Percentiles rank a stretch among this genome's conserved stretches.
Conservation (phyloP, 2,888 invertebrate genomes). For the Sepioteuthis lessoniana region DNA sequence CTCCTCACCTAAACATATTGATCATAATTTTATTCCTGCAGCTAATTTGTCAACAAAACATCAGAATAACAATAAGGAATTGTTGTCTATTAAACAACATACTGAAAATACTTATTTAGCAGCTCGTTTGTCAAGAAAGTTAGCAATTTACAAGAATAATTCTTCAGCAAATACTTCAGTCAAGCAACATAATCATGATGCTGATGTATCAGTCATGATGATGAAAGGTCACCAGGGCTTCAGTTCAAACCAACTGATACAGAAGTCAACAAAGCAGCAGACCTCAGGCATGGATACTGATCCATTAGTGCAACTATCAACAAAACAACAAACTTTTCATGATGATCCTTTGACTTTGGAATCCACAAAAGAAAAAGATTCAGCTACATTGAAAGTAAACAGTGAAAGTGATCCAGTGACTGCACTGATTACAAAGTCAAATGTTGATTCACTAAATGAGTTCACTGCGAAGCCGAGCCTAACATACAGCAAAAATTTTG, state of each 20-base stretch:
- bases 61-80: not conserved
- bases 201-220: not conserved
- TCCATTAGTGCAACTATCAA: not conserved
- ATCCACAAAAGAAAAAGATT: not conserved
- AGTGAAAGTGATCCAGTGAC: not conserved
- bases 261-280: not conserved
- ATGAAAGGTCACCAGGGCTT: not conserved
- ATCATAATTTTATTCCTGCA: not conserved
- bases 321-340: not conserved
- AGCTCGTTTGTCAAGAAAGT: not conserved
- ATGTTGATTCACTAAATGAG: not conserved
- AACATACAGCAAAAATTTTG: not conserved
- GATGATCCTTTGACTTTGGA: not conserved
- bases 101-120: not conserved
- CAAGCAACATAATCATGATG: not conserved
- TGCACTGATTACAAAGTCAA: not conserved
- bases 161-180: not conserved
- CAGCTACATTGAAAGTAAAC: not conserved
- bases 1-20: not conserved
- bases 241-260: not conserved
- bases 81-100: not conserved
- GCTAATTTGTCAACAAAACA: not conserved
- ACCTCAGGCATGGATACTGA: not conserved
- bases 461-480: not conserved
- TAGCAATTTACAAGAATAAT: not conserved